These are phyloP conservation scores for Burhinus oedicnemus DNA, from an alignment of 2,113 vertebrate species.

Conservation along the genomic window DNA sequence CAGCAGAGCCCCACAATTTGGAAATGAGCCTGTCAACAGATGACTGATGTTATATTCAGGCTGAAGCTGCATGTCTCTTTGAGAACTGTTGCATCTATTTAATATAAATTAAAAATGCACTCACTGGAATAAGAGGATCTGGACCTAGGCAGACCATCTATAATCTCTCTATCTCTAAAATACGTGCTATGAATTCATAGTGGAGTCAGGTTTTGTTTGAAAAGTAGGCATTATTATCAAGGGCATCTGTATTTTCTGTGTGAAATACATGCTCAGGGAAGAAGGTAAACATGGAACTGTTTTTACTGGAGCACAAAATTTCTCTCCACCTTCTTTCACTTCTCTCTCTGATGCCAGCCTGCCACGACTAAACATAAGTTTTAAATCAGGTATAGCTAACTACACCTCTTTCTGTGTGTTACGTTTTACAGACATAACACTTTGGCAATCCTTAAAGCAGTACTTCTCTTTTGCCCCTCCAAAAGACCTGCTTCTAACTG, in stretches of 20 bases:
- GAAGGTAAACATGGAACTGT: not conserved
- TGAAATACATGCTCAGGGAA: not conserved
- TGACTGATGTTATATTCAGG: not conserved
- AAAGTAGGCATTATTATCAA: not conserved
- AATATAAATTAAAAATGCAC: not conserved
- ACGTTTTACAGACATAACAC: not conserved
- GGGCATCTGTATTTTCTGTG: not conserved
- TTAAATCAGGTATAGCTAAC: not conserved
- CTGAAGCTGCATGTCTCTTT: not conserved
- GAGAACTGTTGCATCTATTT: not conserved
- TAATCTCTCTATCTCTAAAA: not conserved
- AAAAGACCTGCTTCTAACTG: too few relatives aligned
- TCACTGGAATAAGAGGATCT: not conserved
- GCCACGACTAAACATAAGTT: not conserved
- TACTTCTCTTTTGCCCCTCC: not conserved
- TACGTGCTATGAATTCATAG: not conserved
- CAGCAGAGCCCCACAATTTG: not conserved
- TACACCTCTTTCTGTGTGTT: not conserved
- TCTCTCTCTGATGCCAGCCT: not conserved
- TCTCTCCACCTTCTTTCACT: not conserved
- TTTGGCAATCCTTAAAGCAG: not conserved
- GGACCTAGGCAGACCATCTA: not conserved
- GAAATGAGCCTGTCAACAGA: not conserved
- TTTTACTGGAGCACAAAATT: not conserved
- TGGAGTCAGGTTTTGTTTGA: not conserved